Base-by-base conservation (phyloP, 2,888 invertebrate species). In the Cheilosia vernalis region DNA sequence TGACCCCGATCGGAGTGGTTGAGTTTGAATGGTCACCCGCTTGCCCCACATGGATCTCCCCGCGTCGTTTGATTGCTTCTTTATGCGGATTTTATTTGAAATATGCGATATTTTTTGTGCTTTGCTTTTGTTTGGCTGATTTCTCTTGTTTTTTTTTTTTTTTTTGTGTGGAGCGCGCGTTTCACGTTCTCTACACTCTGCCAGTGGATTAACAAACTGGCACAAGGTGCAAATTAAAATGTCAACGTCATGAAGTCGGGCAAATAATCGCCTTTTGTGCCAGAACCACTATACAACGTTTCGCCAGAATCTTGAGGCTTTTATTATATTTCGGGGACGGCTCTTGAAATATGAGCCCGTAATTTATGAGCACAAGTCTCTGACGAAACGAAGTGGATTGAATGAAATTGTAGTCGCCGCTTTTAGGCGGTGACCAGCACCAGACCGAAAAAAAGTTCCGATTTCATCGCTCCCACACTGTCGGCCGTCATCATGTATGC, bases 191-290 rank as follows among this genome's bases (percentile, higher is more conserved):
- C 53, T 51, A 42, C 27, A 1, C 27, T 27, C 27, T 24, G 51
- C 55, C 51, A 67, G 67, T 64, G 81, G 85, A 85, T 85, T 85
- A 85, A 85, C 72, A 74, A 85, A 85, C 85, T 85, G 67, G 85
- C 81, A 85, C 85, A 85, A 85, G 85, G 85, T 85, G 85, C 85
- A 85, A 85, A 85, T 85, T 85, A 85, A 85, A 85, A 85, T 85
- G 85, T 85, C 85, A 85, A 81, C 85, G 85, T 85, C 85, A 85
- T 85, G 81, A 85, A 81, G 81, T 85, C 85, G 85, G 72, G 76
- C 81, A 85, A 85, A 85, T 85, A 85, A 84, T 85, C 81, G 81
- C 85, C 80, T 85, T 77, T 76, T 76, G 72, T 85, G 69, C 33
- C 47, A 58, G 63, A 33, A 61, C 33, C 47, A 58, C 67, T 27